Conservation (phyloP, 2,797 vertebrate genomes). For the Macroramphosus scolopax region DNA sequence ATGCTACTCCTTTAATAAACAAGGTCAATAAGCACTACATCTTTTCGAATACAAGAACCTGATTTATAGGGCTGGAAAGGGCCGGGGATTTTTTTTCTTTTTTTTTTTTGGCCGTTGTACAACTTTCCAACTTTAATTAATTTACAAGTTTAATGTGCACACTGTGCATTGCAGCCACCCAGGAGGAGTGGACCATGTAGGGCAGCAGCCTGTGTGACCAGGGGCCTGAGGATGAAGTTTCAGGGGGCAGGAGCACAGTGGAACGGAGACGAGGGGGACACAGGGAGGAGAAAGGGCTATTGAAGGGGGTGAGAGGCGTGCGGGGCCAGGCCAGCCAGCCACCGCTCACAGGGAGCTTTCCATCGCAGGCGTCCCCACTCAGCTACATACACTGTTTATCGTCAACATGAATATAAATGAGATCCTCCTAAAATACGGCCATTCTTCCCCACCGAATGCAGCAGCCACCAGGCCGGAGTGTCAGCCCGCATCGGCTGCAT, state of each 20-base stretch:
- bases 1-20: conserved; percentile 59
- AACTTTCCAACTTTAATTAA: conserved; percentile 79
- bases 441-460: conserved; percentile 66
- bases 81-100: conserved; percentile 30
- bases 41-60: conserved; percentile 69
- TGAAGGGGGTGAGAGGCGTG: conserved; percentile 70
- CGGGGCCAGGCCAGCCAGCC: conserved; percentile 69
- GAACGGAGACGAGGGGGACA: conserved; percentile 68
- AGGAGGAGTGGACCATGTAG: conserved; percentile 65
- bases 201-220: conserved; percentile 58
- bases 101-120: conserved; percentile 67
- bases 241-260: conserved; percentile 57
- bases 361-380: conserved; percentile 78
- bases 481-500: conserved; percentile 68
- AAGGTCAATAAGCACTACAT: conserved; percentile 59
- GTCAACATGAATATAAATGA: conserved; percentile 79
- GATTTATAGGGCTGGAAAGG: conserved; percentile 69
- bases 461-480: conserved; percentile 65
- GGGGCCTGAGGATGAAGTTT: conserved; percentile 64
- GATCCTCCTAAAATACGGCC: conserved; percentile 70
- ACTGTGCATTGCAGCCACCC: conserved; percentile 74
- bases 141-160: conserved; percentile 75
- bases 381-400: conserved; percentile 79
- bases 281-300: conserved; percentile 67
- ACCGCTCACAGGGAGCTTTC: conserved; percentile 77